Evolutionary conservation across 1,140 invertebrate genomes (phyloP).

Genomic region (Dinoponera quadriceps): DNA sequence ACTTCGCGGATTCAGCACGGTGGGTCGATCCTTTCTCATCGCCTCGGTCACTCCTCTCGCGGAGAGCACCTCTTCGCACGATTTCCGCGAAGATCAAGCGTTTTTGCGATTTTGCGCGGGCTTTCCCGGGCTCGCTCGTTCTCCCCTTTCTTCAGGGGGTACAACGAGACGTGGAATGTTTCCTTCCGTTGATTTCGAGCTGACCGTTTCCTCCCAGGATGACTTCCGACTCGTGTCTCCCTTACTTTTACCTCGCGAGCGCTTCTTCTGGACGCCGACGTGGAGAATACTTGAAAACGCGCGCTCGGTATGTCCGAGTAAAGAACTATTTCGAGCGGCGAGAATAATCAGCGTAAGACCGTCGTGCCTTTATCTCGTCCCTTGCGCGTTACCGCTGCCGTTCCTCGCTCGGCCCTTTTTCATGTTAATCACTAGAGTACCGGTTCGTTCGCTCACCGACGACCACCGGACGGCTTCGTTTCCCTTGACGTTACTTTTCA

Average conservation of each 20-base stretch:
- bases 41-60: too few species aligned
- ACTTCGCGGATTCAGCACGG: background rate
- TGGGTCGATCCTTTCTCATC: background rate
- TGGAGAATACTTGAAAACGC: too few species aligned
- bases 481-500: slow-evolving; percentile 9
- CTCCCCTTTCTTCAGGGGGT: background rate
- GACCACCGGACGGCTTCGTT: slow-evolving; percentile 8
- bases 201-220: background rate
- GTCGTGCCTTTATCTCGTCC: slow-evolving; percentile 8
- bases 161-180: slow-evolving; percentile 8
- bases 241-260: too few species aligned
- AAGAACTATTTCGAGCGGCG: too few species aligned
- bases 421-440: slow-evolving; percentile 37
- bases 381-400: background rate
- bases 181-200: background rate
- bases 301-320: too few species aligned
- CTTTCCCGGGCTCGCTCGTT: background rate
- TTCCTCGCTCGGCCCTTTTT: slow-evolving; percentile 31
- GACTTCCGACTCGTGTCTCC: background rate
- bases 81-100: too few species aligned
- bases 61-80: too few species aligned
- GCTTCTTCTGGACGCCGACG: too few species aligned
- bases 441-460: slow-evolving; percentile 11
- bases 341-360: slow-evolving; percentile 5
- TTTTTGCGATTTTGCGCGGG: too few species aligned